These are phyloP conservation scores for Hylaea fasciaria DNA, from an alignment of 2,888 invertebrate genomes.

Conservation along the genomic window DNA sequence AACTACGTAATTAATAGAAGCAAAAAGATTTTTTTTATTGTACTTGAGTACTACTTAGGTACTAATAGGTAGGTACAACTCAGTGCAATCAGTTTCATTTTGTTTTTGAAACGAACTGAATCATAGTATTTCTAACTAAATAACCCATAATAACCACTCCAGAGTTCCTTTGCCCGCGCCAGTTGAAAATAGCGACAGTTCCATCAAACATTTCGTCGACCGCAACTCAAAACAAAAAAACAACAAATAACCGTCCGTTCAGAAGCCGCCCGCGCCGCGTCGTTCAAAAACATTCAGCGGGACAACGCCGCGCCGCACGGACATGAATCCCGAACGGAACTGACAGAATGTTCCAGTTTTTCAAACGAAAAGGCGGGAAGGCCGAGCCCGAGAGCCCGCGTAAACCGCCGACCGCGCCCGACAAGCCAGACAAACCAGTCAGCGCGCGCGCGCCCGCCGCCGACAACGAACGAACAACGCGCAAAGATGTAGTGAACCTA, in stretches of 20 bases:
- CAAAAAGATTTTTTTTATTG: no score
- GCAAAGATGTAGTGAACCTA: slow-evolving; percentile 80
- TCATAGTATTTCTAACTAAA: no score
- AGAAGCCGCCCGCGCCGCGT: neutral
- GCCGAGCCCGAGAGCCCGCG: slow-evolving; percentile 63
- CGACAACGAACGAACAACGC: slow-evolving; percentile 51
- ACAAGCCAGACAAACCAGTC: slow-evolving; percentile 60
- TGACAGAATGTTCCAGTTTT: slow-evolving; percentile 77
- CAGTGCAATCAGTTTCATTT: no score
- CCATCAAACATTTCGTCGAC: slow-evolving; percentile 20
- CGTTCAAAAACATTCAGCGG: slow-evolving; percentile 46
- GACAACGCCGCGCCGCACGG: slow-evolving; percentile 55
- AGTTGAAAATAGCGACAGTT: slow-evolving; percentile 8
- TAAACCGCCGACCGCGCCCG: slow-evolving; percentile 55
- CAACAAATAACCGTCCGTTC: slow-evolving; percentile 25
- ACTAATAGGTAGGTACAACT: no score
- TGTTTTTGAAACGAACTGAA: no score
- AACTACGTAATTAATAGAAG: no score
- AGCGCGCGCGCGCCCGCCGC: slow-evolving; percentile 67
- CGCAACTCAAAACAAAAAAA: slow-evolving; percentile 31
- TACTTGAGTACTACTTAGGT: no score
- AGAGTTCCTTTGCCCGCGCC: neutral
- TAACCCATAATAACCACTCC: no score
- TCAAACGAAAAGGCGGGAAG: slow-evolving; percentile 79
- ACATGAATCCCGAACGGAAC: slow-evolving; percentile 61